Evolutionary conservation across 2,113 vertebrate genomes (phyloP).

Genomic region (Entelurus aequoreus): DNA sequence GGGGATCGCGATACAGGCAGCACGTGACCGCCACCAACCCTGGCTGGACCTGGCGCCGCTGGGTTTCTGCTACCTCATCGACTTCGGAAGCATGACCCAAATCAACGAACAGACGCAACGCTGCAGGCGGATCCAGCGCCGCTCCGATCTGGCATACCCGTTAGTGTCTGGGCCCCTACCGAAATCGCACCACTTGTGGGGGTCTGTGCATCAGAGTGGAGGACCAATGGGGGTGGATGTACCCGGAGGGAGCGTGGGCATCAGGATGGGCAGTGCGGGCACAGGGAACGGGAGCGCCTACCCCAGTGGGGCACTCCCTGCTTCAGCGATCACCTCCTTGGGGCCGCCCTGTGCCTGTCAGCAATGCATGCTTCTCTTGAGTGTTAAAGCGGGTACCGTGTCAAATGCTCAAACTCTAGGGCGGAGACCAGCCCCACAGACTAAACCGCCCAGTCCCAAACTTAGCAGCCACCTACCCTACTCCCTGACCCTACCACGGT

Average conservation of each 20-base stretch:
- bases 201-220: conserved; percentile 55
- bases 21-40: conserved; percentile 93
- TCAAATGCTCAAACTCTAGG: conserved; percentile 69
- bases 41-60: conserved; percentile 95
- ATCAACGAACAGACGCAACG: conserved; percentile 93
- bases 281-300: conserved; percentile 68
- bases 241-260: conserved; percentile 64
- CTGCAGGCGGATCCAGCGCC: conserved; percentile 85
- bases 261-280: conserved; percentile 60
- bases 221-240: conserved; percentile 67
- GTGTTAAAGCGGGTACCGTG: conserved; percentile 74
- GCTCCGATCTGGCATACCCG: conserved; percentile 86
- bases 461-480: conserved; percentile 54
- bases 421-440: conserved; percentile 64
- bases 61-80: conserved; percentile 97
- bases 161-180: conserved; percentile 83
- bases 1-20: conserved; percentile 95
- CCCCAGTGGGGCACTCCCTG: conserved; percentile 71
- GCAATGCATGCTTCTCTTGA: conserved; percentile 87
- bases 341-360: conserved; percentile 83
- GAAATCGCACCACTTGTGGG: conserved; percentile 74
- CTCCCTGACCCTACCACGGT: conserved; percentile 71
- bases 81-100: conserved; percentile 97
- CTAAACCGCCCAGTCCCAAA: conserved; percentile 70
- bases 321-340: conserved; percentile 71